Conservation (phyloP, 2,113 vertebrate genomes). For the Uria lomvia region DNA sequence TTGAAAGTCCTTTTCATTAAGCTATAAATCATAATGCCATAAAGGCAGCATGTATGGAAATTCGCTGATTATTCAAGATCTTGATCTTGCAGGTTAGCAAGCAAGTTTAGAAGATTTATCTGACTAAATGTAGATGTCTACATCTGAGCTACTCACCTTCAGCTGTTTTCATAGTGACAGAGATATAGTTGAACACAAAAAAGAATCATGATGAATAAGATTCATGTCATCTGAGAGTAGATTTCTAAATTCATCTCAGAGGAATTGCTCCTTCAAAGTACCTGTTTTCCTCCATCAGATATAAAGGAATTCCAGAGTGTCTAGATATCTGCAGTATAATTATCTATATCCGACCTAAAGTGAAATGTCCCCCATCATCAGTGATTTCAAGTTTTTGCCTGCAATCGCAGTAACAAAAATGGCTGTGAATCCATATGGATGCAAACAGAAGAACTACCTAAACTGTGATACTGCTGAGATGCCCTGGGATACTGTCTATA, state of each 20-base stretch:
- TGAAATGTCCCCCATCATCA: not conserved
- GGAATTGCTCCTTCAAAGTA: not conserved
- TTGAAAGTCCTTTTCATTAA: not conserved
- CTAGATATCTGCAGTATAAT: not conserved
- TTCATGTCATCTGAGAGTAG: not conserved
- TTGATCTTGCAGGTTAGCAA: not conserved
- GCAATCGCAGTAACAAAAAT: not conserved
- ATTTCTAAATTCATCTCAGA: conserved; percentile 7
- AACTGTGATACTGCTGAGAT: not conserved
- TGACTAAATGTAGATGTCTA: not conserved
- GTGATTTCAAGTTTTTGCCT: not conserved
- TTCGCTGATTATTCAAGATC: not conserved
- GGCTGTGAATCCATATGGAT: not conserved
- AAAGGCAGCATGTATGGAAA: not conserved
- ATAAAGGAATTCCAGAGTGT: not conserved
- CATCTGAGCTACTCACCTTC: not conserved
- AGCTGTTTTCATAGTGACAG: not conserved
- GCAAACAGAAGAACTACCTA: not conserved
- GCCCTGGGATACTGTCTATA: not conserved
- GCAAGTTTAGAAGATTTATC: not conserved
- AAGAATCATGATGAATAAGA: not conserved
- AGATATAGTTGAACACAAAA: not conserved
- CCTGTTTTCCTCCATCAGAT: not conserved
- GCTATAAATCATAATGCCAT: not conserved
- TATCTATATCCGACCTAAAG: not conserved